Base-by-base conservation (phyloP, 2,797 vertebrate species). In the Gymnoscopelus microlampas region DNA sequence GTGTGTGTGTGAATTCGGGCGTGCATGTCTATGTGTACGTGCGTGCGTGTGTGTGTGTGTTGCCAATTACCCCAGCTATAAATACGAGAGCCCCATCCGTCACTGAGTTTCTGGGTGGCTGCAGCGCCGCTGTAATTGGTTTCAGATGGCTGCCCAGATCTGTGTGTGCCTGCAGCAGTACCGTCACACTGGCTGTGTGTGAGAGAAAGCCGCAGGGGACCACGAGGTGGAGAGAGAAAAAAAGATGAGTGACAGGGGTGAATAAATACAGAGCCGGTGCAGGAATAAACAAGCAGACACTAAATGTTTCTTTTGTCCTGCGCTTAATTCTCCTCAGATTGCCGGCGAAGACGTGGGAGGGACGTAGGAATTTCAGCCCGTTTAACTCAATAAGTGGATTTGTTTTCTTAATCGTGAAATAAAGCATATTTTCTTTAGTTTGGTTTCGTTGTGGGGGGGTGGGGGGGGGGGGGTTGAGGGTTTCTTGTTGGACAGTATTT, bases 1-100 rank as follows among this genome's bases (percentile, higher is more conserved):
- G 4, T 47, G 15, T 55, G 53, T 56, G 23, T 14, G 13, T 13
- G 3, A 7, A 39, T 9, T 7, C 8, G 7, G 1, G 39, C 10
- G 39, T 44, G 26, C 26, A 29, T 71, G 73, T 78, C 65, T 80
- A 67, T 64, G 39, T 66, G 68, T 78, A 5, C 49, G n/a, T 26
- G 53, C 66, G 32, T 71, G 54, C 77, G 65, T 73, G 68, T 70
- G 89, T 90, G 91, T 93, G 95, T 95, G 95, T 96, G 95, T 97
- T 97, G 96, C 96, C 97, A 98, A 97, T 98, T 98, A 98, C 95
- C 95, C 95, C 91, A 94, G 96, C 96, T 95, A 95, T 97, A 98
- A 97, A 97, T 95, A 94, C 94, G 95, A 92, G 95, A 95, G 95
- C 95, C 94, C 95, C 95, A 98, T 98, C 96, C 96, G 97, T 98